Evolutionary conservation across 2,113 vertebrate genomes (phyloP), one percentile per base, ranked within the genome.

Genomic region (Oncorhynchus keta): DNA sequence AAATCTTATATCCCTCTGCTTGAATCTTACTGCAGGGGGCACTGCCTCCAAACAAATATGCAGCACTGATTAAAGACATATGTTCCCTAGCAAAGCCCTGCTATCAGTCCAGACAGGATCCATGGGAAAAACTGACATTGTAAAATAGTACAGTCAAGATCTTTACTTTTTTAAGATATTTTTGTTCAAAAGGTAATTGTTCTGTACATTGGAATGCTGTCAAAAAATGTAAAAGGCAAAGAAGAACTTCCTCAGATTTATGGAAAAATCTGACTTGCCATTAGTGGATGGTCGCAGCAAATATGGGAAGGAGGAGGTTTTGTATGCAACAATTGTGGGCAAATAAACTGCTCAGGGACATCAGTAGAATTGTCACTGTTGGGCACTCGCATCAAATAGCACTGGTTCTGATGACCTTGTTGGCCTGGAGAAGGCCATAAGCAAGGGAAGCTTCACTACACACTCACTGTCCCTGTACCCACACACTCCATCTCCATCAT

Each of bases 1-100:
- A 45, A 80, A 48, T 70, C 86, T 84, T 83, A 82, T 83, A 85
- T 84, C 77, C 80, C 79, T 86, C 81, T 78, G 68, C 84, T 88
- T 85, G 80, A 78, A 88, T 84, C 84, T 83, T 90, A 92, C 91
- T 91, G 91, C 87, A 93, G 93, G 91, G 92, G 93, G 93, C 91
- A 91, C 91, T 92, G 89, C 90, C 80, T 89, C 75, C 87, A 85
- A 86, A 85, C 84, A 75, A 78, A 88, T 28, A 80, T 70, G 75
- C 80, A 87, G 48, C 30, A 55, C 35, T 24, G 24, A 55, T 55
- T 55, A 55, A 55, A 18, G 51, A 18, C 51, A 55, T 55, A 14
- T 55, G 51, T 18, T 55, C 51, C 51, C 51, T 55, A 18, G 51
- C 3, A 55, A 55, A 16, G 16, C 16, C 3, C 39, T 45, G 39